These are phyloP conservation scores for Apodemia hepburni DNA, from an alignment of 2,888 invertebrate genomes.

Conservation along the genomic window DNA sequence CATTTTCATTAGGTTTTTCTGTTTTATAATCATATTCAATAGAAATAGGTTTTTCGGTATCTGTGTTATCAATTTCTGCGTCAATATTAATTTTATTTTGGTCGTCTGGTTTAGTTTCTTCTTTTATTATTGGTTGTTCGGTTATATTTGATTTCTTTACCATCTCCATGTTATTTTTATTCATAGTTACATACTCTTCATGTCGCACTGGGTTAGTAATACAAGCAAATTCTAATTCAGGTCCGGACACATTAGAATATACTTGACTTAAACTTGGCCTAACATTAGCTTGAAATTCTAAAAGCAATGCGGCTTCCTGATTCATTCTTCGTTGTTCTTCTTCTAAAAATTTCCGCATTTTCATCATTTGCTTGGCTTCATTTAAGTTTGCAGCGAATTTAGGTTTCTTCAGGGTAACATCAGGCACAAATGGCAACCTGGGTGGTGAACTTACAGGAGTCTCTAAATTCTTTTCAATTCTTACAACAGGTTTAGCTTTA, in stretches of 20 bases:
- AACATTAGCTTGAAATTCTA: constrained; percentile 74
- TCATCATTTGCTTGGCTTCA: constrained; percentile 84
- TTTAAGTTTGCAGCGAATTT: constrained; percentile 84
- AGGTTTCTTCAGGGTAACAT: constrained; percentile 81
- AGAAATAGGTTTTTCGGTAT: not conserved
- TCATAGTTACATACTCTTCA: constrained; percentile 16
- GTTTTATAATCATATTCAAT: not conserved
- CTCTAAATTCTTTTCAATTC: constrained; percentile 64
- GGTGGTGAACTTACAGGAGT: constrained; percentile 56
- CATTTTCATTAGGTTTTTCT: not conserved
- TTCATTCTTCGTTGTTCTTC: constrained; percentile 80
- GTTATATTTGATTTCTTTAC: constrained; percentile 9
- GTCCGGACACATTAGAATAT: constrained; percentile 70
- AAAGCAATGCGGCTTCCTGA: constrained; percentile 66
- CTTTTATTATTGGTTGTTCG: not conserved
- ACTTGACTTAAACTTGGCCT: constrained; percentile 71
- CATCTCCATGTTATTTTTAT: constrained; percentile 28
- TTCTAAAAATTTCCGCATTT: constrained; percentile 82
- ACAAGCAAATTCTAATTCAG: constrained; percentile 72
- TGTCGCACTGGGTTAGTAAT: constrained; percentile 31
- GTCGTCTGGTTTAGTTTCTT: constrained; percentile 1
- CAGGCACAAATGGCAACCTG: constrained; percentile 63
- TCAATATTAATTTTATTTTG: not conserved
- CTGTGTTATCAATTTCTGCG: not conserved
- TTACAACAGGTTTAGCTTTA: constrained; percentile 52